Evolutionary conservation across 2,797 vertebrate genomes (phyloP).

Genomic region (Hybognathus amarus): DNA sequence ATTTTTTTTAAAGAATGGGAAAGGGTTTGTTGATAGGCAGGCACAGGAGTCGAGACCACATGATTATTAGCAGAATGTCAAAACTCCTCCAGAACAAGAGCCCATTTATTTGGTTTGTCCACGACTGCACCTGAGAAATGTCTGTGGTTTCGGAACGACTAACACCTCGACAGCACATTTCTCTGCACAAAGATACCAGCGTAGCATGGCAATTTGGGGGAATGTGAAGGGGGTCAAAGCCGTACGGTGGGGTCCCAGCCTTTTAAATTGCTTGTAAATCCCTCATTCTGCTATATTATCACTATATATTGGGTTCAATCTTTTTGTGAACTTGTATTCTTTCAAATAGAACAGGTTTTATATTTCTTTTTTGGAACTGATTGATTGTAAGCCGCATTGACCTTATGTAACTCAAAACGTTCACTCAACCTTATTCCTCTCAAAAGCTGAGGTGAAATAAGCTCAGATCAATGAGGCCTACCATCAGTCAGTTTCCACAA

Average conservation of each 20-base stretch:
- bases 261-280: neutral
- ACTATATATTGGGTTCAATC: neutral
- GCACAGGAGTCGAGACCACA: constrained; percentile 32
- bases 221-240: constrained; percentile 18
- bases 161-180: constrained; percentile 67
- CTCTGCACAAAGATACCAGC: constrained; percentile 56
- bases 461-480: no score
- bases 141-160: constrained; percentile 64
- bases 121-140: constrained; percentile 63
- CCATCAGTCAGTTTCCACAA: no score
- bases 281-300: neutral
- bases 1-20: neutral
- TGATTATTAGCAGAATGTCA: constrained; percentile 52
- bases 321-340: neutral
- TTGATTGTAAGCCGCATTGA: neutral
- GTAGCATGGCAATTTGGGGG: constrained; percentile 37
- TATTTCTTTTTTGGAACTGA: neutral
- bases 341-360: neutral
- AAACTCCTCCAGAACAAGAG: constrained; percentile 59
- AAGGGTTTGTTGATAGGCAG: neutral
- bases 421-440: neutral
- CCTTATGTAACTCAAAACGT: neutral
- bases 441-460: no score
- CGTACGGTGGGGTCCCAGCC: neutral
- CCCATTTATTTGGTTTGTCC: constrained; percentile 69